Base-by-base conservation (phyloP, 2,888 invertebrate genomes). In the Hirudinaria manillensis region DNA sequence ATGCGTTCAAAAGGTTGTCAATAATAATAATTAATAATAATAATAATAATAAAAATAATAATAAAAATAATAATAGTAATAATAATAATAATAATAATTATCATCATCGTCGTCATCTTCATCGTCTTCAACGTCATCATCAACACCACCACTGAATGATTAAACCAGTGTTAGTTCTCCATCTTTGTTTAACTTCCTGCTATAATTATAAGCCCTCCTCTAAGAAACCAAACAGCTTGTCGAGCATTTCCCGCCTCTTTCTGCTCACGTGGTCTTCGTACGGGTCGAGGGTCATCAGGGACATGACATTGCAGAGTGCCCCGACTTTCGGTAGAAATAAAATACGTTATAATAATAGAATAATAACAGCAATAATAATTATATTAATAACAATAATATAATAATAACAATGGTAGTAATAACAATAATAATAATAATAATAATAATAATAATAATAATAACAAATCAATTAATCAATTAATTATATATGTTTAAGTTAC, bases 301-400 rank as follows among this genome's bases (percentile, higher is more conserved):
- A 87, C 77, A 85, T 87, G 85, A 86, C 86, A 0, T 80, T 86
- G 7, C 86, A 86, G 80, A 86, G 86, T 72, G 85, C 86, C 1
- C 85, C 86, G 0, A 86, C 86, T 77, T 87, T 87, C 77, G 86
- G 87, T 87, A 78, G 80, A n/a, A 38, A 71, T 68, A 24, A 2
- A 68, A 24, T 68, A 13, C 13, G 16, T 68, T 32, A 32, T n/a
- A 61, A 1, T 61, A 2, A 29, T 3, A 56, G 13, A 61, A 61
- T 61, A 61, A 29, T 1, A 61, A 61, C 19, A 10, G 61, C 61
- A 61, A 61, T 61, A 7, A 61, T 61, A 1, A 61, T 27, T 61
- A n/a, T 53, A 21, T 53, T 53, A 21, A 53, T 53, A 21, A 13
- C n/a, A n/a, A n/a, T n/a, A n/a, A n/a, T n/a, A n/a, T n/a, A n/a